Conservation (phyloP, 2,797 vertebrate genomes). For the Bovichtus variegatus region DNA sequence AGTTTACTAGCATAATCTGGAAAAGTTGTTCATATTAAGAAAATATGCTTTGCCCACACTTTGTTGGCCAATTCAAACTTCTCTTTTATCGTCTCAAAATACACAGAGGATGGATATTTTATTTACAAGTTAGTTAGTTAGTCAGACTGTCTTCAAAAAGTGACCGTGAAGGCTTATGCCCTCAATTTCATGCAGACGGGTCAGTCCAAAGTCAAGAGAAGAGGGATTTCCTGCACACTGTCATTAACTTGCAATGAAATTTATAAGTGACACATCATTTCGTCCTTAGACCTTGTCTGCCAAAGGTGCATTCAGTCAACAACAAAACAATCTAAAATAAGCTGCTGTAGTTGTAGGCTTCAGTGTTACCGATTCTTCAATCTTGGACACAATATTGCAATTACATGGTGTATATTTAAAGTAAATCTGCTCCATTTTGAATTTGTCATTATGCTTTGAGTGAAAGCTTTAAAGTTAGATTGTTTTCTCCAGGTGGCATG, state of each 20-base stretch:
- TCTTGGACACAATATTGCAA: background rate
- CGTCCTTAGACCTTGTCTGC: too few relatives aligned
- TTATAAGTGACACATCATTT: too few relatives aligned
- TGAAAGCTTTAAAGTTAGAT: background rate
- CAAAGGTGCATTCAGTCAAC: background rate
- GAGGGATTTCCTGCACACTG: too few relatives aligned
- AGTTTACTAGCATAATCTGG: background rate
- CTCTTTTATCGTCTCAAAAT: background rate
- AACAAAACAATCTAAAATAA: background rate
- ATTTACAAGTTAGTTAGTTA: too few relatives aligned
- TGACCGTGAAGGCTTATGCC: too few relatives aligned
- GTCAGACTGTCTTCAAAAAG: too few relatives aligned
- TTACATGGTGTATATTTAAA: background rate
- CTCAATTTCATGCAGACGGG: too few relatives aligned
- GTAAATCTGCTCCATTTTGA: too few relatives aligned
- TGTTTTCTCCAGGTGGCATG: constrained; percentile 91
- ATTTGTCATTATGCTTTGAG: background rate
- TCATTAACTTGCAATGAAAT: too few relatives aligned
- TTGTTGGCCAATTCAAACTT: background rate
- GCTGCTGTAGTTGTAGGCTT: background rate
- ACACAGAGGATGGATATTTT: background rate
- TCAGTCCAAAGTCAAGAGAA: too few relatives aligned
- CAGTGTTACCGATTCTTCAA: background rate
- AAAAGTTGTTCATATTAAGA: background rate
- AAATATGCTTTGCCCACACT: background rate